A percentile compares a stretch with the other conserved stretches of the same genome.
These are phyloP conservation scores for Lagocephalus sceleratus DNA, from an alignment of 2,797 vertebrate species.

Conservation along the genomic window DNA sequence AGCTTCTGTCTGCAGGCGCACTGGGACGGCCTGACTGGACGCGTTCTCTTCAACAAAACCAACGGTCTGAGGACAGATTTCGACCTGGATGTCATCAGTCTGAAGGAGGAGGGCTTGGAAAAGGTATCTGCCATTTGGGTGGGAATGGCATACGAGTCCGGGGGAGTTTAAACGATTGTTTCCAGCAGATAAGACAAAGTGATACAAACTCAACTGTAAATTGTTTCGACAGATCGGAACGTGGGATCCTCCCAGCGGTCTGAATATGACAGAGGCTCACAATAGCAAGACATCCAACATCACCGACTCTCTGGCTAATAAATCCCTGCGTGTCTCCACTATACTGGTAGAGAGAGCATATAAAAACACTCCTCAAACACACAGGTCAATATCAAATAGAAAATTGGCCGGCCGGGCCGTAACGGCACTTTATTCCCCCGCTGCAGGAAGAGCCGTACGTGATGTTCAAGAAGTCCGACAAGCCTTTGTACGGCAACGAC, in stretches of 20 bases:
- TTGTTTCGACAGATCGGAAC: constrained; percentile 88
- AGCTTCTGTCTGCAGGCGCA: constrained; percentile 81
- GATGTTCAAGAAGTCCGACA: constrained; percentile 82
- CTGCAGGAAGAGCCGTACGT: constrained; percentile 79
- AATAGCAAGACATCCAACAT: constrained; percentile 93
- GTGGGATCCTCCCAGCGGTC: constrained; percentile 91
- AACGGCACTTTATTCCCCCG: constrained; percentile 3
- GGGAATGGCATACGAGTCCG: too few species aligned
- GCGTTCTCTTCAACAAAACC: constrained; percentile 95
- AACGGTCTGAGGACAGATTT: constrained; percentile 97
- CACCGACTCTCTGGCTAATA: constrained; percentile 93
- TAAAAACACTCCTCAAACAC: not conserved
- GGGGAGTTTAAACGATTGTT: constrained; percentile 8
- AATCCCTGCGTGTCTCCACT: constrained; percentile 91
- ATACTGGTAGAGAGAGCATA: constrained; percentile 85
- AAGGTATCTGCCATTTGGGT: constrained; percentile 78
- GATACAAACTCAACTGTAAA: constrained; percentile 32
- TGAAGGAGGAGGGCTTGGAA: constrained; percentile 96
- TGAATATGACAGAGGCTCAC: constrained; percentile 96
- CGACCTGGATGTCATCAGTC: constrained; percentile 95
- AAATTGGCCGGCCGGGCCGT: constrained; percentile 1
- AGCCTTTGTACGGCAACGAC: constrained; percentile 78
- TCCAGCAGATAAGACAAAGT: constrained; percentile 15
- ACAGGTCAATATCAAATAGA: not conserved
- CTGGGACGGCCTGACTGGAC: constrained; percentile 96